A percentile compares a stretch with the other conserved stretches of the same genome.
phyloP scores from a whole-genome alignment of 2,113 vertebrate genomes.

The Sturnus vulgaris region DNA sequence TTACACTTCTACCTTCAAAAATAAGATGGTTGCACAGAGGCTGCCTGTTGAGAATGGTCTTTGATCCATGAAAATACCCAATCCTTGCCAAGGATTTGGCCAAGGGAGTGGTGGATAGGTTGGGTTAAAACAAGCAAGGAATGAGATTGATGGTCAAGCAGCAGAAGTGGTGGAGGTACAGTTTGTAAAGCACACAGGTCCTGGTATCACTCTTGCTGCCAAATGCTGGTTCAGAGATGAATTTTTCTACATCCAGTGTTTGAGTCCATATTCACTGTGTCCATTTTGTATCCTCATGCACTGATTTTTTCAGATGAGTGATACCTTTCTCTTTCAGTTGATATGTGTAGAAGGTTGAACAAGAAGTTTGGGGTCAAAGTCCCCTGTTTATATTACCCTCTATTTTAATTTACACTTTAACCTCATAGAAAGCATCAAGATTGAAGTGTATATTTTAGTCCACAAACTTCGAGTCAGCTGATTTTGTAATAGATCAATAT shows the following conservation, averaged over 20 bases:
- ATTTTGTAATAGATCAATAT: neutral
- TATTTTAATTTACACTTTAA: neutral
- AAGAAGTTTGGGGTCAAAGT: neutral
- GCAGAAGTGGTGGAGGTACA: neutral
- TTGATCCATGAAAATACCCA: neutral
- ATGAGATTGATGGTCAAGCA: accelerated
- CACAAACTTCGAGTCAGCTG: neutral
- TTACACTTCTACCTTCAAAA: neutral
- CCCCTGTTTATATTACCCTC: neutral
- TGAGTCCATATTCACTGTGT: neutral
- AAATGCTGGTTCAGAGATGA: neutral
- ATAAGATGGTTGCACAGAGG: neutral
- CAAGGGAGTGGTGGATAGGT: neutral
- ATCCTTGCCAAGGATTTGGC: neutral
- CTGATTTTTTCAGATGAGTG: neutral
- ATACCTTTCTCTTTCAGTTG: neutral
- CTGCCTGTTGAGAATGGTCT: neutral
- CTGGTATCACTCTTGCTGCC: neutral
- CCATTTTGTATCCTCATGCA: accelerated
- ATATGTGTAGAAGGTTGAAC: accelerated
- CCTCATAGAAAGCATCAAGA: neutral
- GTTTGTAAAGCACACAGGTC: neutral
- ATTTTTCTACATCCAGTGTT: neutral
- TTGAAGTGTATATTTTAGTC: neutral
- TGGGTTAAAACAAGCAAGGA: neutral